These are phyloP conservation scores for Eretmocerus hayati DNA, from an alignment of 2,888 invertebrate genomes.

Conservation along the genomic window DNA sequence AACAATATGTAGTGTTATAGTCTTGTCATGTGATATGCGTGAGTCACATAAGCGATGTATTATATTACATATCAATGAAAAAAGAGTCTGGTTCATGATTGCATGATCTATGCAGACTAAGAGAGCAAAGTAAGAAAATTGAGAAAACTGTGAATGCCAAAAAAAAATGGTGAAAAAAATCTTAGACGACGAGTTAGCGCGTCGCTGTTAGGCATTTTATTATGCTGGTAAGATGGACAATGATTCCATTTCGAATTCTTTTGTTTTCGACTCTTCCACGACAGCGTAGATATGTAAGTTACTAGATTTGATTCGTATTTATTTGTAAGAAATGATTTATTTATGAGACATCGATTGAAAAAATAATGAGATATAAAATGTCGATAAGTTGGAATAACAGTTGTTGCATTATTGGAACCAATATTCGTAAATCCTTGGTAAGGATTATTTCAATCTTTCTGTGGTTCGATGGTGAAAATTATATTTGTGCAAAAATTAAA, in stretches of 20 bases:
- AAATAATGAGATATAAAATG: too few relatives aligned
- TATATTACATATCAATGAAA: slow-evolving; percentile 22
- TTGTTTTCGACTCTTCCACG: slow-evolving; percentile 8
- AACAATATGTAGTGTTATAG: not conserved
- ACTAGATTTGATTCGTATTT: too few relatives aligned
- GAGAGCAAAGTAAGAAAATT: not conserved
- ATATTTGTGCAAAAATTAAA: slow-evolving; percentile 14
- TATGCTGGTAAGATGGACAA: slow-evolving; percentile 19
- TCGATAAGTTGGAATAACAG: too few relatives aligned
- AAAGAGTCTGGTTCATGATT: slow-evolving; percentile 16
- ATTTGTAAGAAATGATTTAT: too few relatives aligned
- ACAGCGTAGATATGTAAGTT: too few relatives aligned
- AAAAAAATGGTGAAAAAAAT: slow-evolving; percentile 5
- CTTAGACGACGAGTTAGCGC: slow-evolving; percentile 23
- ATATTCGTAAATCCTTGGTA: too few relatives aligned
- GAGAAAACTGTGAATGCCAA: not conserved
- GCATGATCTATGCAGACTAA: slow-evolving; percentile 2
- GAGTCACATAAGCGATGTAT: slow-evolving; percentile 21
- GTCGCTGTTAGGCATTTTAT: slow-evolving; percentile 23
- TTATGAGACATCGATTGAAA: too few relatives aligned
- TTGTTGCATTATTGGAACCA: too few relatives aligned
- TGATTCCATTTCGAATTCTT: slow-evolving; percentile 22
- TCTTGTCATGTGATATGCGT: slow-evolving; percentile 21
- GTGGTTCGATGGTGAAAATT: too few relatives aligned
- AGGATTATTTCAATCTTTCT: too few relatives aligned